Evolutionary conservation across 2,888 invertebrate species (phyloP), one percentile per base, ranked within the genome.

Genomic region (Cryptus viduatorius): DNA sequence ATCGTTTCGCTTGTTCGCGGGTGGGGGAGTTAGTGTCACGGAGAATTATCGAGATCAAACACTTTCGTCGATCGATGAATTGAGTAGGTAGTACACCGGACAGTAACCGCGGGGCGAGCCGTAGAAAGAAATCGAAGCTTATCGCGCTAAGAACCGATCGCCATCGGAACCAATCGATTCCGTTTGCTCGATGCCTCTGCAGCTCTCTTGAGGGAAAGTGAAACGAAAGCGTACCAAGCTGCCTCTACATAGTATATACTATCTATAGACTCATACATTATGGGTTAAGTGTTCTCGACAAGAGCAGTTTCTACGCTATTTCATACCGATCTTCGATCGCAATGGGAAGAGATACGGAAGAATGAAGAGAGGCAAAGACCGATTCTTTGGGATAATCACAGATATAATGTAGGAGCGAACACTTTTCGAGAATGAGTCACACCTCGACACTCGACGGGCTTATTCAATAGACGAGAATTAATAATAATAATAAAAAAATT

Each of bases 131-230:
- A 61, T 12, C 29, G 31, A 48, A 16, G 46, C 24, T 48, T 73
- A n/a, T 31, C 48, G n/a, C 19, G 16, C 31, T 29, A 24, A 73
- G 61, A 75, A 61, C 48, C 48, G 64, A 29, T 59, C 31, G 14
- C 61, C 37, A 37, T 64, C 75, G 16, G 31, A 61, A 29, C 61
- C 37, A 46, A 48, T 37, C 29, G 64, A 31, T 31, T 68, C 24
- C 42, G 61, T 68, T 37, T 64, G 73, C 59, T 72, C 24, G 24
- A 24, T 24, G 75, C 77, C 61, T 46, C 50, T 73, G 53, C 72
- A 73, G 64, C 61, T 56, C 69, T 78, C 71, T 76, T 48, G 69
- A 77, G 86, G 80, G 81, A 86, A 86, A 86, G 86, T 82, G 61
- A 83, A 83, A 81, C 86, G 77, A 82, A 84, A 84, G 84, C 79